Base-by-base conservation (phyloP, 2,888 invertebrate genomes). In the Metallyticus violacea region DNA sequence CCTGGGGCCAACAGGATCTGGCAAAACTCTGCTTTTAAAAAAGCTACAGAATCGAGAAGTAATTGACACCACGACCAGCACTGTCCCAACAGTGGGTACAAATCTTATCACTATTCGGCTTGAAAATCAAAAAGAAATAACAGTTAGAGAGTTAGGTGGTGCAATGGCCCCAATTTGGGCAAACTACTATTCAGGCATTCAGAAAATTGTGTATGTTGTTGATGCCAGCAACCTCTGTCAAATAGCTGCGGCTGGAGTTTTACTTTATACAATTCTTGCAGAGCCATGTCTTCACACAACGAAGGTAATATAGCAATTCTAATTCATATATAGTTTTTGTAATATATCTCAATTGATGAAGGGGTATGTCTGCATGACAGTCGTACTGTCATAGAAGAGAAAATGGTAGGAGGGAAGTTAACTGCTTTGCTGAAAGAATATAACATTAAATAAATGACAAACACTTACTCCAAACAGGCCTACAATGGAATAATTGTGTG, bases 161-260 rank as follows among this genome's bases (percentile, higher is more conserved):
- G 94, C 94, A 88, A 96, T 97, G 96, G 96, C 96, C 85, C 95
- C 96, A 4, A 92, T 97, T 85, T 97, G 97, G 97, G 94, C 93
- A 27, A 95, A 95, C 90, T 97, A 97, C 91, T 95, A 95, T 89
- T 93, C 93, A 79, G 94, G 94, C 88, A 91, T 91, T 83, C 89
- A 89, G 76, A 92, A 92, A 90, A 93, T 97, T 1, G 94, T 97
- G 88, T 97, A 95, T 90, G 97, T 97, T 0, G 95, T 97, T 26
- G 97, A 97, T 90, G 95, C 96, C 0, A 96, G 97, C 15, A 97
- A 97, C 92, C 92, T 97, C 78, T 97, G 97, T 89, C 97, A 97
- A 92, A 97, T 97, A 90, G 96, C 97, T 1, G 96, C 96, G 1
- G 96, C 97, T 22, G 96, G 96, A 27, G 96, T 97, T 0, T 92